phyloP scores from a whole-genome alignment of 37 sponge, comb jelly and placozoan genomes.

The Haliclona indistincta region DNA sequence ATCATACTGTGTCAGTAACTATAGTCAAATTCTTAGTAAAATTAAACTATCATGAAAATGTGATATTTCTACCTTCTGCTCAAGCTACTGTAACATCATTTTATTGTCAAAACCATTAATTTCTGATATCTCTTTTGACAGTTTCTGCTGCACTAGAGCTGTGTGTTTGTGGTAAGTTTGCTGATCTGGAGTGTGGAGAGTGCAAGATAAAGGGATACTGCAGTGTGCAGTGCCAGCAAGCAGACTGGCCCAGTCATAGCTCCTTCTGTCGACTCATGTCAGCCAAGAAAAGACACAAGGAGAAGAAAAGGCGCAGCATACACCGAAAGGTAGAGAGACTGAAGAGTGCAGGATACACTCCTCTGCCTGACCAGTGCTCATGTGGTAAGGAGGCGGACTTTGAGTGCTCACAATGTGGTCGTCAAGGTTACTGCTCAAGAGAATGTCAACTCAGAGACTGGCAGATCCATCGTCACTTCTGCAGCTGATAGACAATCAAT shows the following conservation, averaged over 20 bases:
- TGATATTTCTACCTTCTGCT: background rate
- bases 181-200: constrained; percentile 69
- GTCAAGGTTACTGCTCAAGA: constrained; percentile 78
- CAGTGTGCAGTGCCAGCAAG: constrained; percentile 60
- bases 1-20: too few relatives aligned
- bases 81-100: background rate
- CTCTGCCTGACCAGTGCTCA: constrained; percentile 51
- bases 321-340: background rate
- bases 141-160: constrained; percentile 42
- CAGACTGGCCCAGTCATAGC: constrained; percentile 57
- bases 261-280: constrained; percentile 14
- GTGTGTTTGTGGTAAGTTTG: constrained; percentile 77
- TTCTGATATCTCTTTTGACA: background rate
- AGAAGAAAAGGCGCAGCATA: constrained; percentile 2
- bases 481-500: background rate
- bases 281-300: constrained; percentile 14
- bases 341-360: background rate
- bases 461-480: constrained; percentile 39
- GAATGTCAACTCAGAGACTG: constrained; percentile 74
- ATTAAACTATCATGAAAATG: background rate
- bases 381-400: constrained; percentile 76
- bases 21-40: background rate
- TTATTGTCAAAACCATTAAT: background rate
- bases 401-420: constrained; percentile 77
- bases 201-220: constrained; percentile 76